Base-by-base conservation (phyloP, 2,113 vertebrate genomes). In the Tetrax tetrax region DNA sequence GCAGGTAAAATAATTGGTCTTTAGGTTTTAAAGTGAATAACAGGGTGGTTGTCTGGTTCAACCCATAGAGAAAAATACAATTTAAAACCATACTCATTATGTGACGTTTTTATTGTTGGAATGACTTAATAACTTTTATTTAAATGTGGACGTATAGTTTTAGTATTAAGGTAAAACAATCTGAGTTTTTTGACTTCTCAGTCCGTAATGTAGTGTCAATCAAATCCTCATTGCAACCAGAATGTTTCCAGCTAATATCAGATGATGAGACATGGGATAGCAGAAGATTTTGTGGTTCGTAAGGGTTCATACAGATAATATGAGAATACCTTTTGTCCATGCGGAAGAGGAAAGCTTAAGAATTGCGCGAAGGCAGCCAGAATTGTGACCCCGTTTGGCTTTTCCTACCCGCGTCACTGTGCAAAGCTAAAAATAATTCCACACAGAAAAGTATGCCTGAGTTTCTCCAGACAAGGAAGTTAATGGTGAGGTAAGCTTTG, bases 361-460 rank as follows among this genome's bases (percentile, higher is more conserved):
- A 43, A 43, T 43, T 43, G 41, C 6, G 41, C 16, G 41, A 11
- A 28, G 12, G 41, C 9, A 14, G 31, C 43, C 41, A 37, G 64
- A 75, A 38, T 47, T 21, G 41, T 70, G 74, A 74, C 56, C 68
- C 14, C 1, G 0, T 43, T 51, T 56, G 79, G 29, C 53, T 88
- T 79, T 78, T 66, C 21, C 1, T 24, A 17, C 7, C 0, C 60
- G 29, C 9, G 29, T 24, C 50, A 2, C 27, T 13, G 65, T 2
- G 56, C 64, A 65, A 60, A 87, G 71, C 25, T 66, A 41, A 66
- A 89, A 82, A 60, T 50, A 18, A 80, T n/a, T 45, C 14, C 6
- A 4, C 29, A 10, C 4, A 1, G 21, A 22, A 85, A 57, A n/a
- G 8, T 1, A 2, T 28, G 5, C 9, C 33, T 27, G 14, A 2